Percentiles rank a stretch among this genome's conserved stretches.
Conservation (phyloP, 1,140 invertebrate species). For the Nasonia longicornis region DNA sequence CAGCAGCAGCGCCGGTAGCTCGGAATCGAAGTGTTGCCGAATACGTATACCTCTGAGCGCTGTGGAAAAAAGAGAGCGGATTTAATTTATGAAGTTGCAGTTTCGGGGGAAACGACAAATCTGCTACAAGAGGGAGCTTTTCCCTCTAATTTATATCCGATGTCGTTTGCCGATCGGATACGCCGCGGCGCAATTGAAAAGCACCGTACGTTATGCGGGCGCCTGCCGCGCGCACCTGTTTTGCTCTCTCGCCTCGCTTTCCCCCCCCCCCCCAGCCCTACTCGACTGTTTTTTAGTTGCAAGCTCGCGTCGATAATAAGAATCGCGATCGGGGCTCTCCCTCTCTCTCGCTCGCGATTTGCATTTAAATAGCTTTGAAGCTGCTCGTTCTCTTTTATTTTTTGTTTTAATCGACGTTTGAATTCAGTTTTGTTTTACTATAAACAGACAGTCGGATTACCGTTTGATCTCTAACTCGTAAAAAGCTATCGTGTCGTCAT, state of each 20-base stretch:
- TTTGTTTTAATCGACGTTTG: background rate
- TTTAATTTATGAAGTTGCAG: slow-evolving; percentile 39
- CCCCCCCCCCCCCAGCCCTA: background rate
- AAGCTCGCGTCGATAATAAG: slow-evolving; percentile 25
- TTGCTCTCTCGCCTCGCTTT: background rate
- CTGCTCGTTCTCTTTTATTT: background rate
- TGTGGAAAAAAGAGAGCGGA: background rate
- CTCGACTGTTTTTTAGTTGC: background rate
- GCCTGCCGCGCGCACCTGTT: background rate
- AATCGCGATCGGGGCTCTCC: background rate
- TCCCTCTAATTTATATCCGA: slow-evolving; percentile 32
- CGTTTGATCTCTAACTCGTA: background rate
- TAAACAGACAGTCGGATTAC: background rate
- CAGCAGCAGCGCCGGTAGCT: background rate
- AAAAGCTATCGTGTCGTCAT: background rate
- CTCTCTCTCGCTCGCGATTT: background rate
- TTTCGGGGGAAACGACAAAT: slow-evolving; percentile 9
- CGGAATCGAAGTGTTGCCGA: slow-evolving; percentile 13
- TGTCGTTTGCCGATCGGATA: slow-evolving; percentile 10
- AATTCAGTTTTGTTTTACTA: background rate
- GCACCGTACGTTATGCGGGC: background rate
- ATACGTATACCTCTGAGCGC: background rate
- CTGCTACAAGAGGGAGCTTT: slow-evolving; percentile 23
- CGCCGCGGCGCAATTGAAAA: background rate
- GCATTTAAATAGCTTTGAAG: slow-evolving; percentile 31